Conservation (phyloP, 2,797 vertebrate species). For the Chiroxiphia lanceolata region DNA sequence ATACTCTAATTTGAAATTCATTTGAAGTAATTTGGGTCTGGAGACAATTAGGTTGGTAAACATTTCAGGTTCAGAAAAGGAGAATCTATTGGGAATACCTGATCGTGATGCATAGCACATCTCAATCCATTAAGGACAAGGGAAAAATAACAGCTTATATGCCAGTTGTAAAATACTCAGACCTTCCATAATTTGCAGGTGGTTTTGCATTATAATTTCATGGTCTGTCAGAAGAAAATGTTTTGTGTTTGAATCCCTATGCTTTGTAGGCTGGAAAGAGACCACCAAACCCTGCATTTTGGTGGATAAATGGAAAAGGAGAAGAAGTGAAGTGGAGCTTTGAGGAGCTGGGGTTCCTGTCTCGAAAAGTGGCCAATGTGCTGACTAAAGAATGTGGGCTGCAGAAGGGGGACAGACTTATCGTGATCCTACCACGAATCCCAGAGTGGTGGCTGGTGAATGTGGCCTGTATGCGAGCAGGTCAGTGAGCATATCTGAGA, state of each 20-base stretch:
- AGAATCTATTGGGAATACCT: not conserved
- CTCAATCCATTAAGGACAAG: not conserved
- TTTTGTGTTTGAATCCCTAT: not conserved
- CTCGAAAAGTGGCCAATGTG: conserved; percentile 78
- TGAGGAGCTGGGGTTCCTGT: conserved; percentile 77
- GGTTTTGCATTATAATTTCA: not conserved
- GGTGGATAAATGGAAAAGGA: conserved; percentile 78
- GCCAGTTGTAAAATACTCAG: not conserved
- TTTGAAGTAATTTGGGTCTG: not conserved
- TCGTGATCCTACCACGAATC: conserved; percentile 77
- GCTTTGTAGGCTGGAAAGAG: conserved; percentile 71
- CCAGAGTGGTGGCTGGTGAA: conserved; percentile 86
- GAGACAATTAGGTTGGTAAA: not conserved
- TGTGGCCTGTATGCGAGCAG: conserved; percentile 81
- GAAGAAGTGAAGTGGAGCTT: conserved; percentile 83
- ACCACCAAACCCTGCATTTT: conserved; percentile 76
- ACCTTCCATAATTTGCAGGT: not conserved
- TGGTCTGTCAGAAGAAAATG: not conserved
- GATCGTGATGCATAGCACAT: not conserved
- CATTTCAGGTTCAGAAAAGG: not conserved
- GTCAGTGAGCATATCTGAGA: conserved; percentile 57
- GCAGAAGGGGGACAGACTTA: conserved; percentile 74
- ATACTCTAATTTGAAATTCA: not conserved
- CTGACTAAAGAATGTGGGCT: conserved; percentile 74
- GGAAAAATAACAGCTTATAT: not conserved